Evolutionary conservation across 2,888 invertebrate genomes (phyloP), one percentile per base, ranked within the genome.

Genomic region (Tubulanus polymorphus): DNA sequence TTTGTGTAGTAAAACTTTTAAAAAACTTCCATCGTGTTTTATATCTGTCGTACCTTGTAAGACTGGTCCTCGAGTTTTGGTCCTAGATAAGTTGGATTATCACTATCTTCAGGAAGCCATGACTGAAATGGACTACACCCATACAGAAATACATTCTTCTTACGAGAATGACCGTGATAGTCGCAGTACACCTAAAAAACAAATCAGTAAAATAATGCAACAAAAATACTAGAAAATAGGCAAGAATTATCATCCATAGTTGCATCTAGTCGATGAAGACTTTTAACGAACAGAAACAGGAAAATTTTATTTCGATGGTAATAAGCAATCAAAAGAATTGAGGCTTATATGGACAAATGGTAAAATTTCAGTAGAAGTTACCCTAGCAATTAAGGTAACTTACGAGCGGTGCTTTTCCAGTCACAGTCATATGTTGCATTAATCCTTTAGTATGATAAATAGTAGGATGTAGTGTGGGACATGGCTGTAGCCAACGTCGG

Each of bases 91-190:
- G 69, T 66, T 6, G 77, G 76, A 59, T 76, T 74, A 49, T 72
- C 69, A 6, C 66, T 63, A 57, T 79, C 79, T 48, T 73, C 74
- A 0, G 64, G 57, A 53, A 72, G 70, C 77, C 77, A 79, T 0
- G 77, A 76, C 67, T 71, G 67, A 3, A 62, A 59, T 2, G 81
- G 79, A 68, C 79, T 88, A 79, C 96, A 96, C 66, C 96, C 96
- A 76, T 94, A 97, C 73, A 95, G 88, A 79, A 97, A 97, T 71
- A 94, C 88, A 79, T 96, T 96, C 81, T 94, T 92, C 77, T 89
- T 89, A 63, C 94, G 84, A 26, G 95, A 95, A 82, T 97, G 96
- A 15, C 78, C 78, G 61, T 78, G 78, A 57, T 73, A 75, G 60
- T 78, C 78, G 65, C 75, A 76, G 63, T 66, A 78, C 12, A 77